Evolutionary conservation across 2,113 vertebrate species (phyloP), one percentile per base, ranked within the genome.

Genomic region (Verasper variegatus): DNA sequence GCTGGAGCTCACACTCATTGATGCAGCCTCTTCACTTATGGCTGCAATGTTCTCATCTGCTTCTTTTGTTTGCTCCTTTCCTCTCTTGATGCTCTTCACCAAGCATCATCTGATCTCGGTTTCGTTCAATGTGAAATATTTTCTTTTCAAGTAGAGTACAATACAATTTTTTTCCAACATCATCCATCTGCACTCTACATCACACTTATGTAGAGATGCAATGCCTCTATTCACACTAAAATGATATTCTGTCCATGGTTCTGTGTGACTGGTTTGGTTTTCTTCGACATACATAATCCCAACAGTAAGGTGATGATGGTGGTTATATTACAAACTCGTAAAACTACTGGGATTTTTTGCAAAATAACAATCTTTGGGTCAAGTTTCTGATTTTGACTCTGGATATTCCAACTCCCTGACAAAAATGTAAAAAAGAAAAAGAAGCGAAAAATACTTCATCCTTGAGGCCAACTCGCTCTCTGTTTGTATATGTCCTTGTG

Each of bases 1-100:
- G 76, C 76, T 71, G 66, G 73, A 80, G 63, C 61, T 82, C 58
- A 66, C 23, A 5, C 23, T 59, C 78, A 51, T 82, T 72, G 64
- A 71, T 80, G 52, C 37, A 68, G 52, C 57, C 18, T 15, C 63
- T 81, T 75, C 64, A 49, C 27, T 71, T 51, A 58, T 18, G 3
- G 26, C 56, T 52, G 35, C 23, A 24, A n/a, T 63, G 59, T 40
- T 27, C 63, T 76, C 37, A 47, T 78, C 9, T 73, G 24, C 2
- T 40, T 47, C 26, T 60, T 65, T 64, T 78, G 47, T 74, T 45
- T 58, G 66, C 37, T 68, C 26, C 55, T 26, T 15, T 73, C 15
- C 45, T n/a, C 51, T 9, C 18, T 54, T 9, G 51, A 7, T 47
- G 6, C 12, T 42, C 40, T 37, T n/a, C 42, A 11, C 17, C 51